A percentile compares a stretch with the other conserved stretches of the same genome.
These are phyloP conservation scores for Bos javanicus DNA, from an alignment of 2,113 vertebrate genomes.

Conservation along the genomic window DNA sequence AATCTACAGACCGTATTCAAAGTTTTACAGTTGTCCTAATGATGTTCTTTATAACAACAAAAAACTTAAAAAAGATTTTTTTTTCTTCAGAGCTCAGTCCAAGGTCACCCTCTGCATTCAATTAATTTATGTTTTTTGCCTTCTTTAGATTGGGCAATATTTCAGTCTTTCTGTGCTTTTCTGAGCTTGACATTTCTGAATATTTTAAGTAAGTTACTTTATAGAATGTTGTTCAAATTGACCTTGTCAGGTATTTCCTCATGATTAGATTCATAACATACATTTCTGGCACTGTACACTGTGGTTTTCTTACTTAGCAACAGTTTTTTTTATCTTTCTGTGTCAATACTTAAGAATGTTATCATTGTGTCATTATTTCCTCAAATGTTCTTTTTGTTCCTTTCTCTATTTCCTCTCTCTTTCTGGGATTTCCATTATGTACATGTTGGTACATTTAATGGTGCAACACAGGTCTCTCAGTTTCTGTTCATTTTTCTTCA, in stretches of 20 bases:
- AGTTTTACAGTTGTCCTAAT: background rate
- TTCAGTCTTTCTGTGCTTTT: background rate
- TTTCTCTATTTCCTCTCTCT: background rate
- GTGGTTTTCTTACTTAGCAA: background rate
- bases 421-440: background rate
- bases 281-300: background rate
- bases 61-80: background rate
- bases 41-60: background rate
- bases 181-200: background rate
- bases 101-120: background rate
- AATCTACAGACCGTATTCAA: background rate
- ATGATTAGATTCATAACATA: background rate
- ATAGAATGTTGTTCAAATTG: background rate
- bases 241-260: background rate
- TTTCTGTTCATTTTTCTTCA: background rate
- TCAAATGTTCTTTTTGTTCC: background rate
- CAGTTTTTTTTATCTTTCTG: background rate
- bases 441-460: background rate
- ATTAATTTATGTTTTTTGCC: background rate
- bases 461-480: background rate
- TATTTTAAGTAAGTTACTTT: background rate
- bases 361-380: background rate
- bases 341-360: background rate
- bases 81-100: background rate
- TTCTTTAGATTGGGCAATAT: background rate